Evolutionary conservation across 2,888 invertebrate species (phyloP).

Genomic region (Agrilus biguttatus): DNA sequence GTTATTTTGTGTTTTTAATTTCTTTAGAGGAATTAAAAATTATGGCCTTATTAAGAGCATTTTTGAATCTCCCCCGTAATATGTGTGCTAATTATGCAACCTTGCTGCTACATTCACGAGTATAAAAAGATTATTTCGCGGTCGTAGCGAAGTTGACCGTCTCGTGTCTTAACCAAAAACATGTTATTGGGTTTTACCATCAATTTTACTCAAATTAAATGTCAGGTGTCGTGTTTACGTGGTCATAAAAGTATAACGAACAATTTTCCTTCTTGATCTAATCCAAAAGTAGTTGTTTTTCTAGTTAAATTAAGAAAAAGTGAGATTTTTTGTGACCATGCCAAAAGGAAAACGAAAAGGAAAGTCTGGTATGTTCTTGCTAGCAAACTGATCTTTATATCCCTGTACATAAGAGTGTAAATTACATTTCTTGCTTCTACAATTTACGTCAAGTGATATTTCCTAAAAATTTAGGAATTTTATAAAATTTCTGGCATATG

Average conservation of each 20-base stretch:
- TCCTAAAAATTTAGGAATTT: no score
- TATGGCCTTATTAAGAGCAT: no score
- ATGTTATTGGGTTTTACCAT: slow-evolving; percentile 64
- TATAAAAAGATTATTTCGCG: slow-evolving; percentile 8
- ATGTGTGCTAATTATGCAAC: slow-evolving; percentile 4
- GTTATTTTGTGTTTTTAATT: neutral
- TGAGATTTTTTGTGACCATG: slow-evolving; percentile 38
- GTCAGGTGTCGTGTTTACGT: slow-evolving; percentile 55
- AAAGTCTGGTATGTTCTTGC: slow-evolving; percentile 48
- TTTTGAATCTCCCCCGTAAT: no score
- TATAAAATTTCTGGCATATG: no score
- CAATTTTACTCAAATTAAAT: slow-evolving; percentile 55
- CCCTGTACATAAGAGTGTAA: slow-evolving; percentile 4
- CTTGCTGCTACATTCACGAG: slow-evolving; percentile 7
- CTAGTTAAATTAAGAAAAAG: slow-evolving; percentile 37
- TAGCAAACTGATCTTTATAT: slow-evolving; percentile 2
- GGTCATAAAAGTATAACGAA: slow-evolving; percentile 57
- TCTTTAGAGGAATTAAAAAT: neutral
- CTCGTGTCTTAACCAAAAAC: slow-evolving; percentile 32
- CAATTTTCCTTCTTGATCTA: slow-evolving; percentile 70
- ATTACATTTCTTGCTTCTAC: no score
- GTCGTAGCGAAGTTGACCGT: slow-evolving; percentile 19
- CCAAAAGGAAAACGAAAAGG: slow-evolving; percentile 65
- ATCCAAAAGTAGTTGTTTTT: slow-evolving; percentile 43
- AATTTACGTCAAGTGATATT: no score